Base-by-base conservation (phyloP, 2,113 vertebrate species). In the Pseudorhombus dupliciocellatus region DNA sequence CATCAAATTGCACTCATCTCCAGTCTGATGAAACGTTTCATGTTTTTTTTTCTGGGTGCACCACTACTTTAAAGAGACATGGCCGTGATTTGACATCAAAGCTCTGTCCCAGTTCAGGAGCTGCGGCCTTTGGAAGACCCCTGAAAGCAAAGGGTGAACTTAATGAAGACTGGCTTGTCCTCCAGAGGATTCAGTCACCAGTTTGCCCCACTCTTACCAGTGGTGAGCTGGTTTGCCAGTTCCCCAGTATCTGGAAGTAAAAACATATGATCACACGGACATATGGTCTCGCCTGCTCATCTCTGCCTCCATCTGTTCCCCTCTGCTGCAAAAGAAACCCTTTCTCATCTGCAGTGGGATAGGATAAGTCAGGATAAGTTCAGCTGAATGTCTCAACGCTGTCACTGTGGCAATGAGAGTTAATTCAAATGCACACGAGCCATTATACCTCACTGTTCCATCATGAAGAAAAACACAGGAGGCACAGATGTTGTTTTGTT, bases 251-350 rank as follows among this genome's bases (percentile, higher is more conserved):
- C 20, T 50, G 20, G 46, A n/a, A 8, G 46, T 24, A 62, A 7
- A 7, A 53, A 46, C 20, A 26, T 50, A 58, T 2, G 9, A 21
- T 34, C 22, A 40, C 34, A 7, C n/a, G n/a, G n/a, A n/a, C n/a
- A n/a, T n/a, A n/a, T 34, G 65, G 64, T 71, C 57, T 70, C 57
- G 58, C 48, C 46, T 7, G 14, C 21, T 71, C 20, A n/a, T n/a
- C 3, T 79, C 53, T 60, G 81, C 87, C 63, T 86, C 56, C 18
- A 21, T 64, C 67, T 21, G 24, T 66, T 20, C 20, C 21, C 67
- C 48, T 57, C 59, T 59, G 69, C 46, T 66, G 66, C 62, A 61
- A 16, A 20, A n/a, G 20, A n/a, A 50, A 50, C 46, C 4, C 10
- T 21, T 48, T 20, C 46, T 50, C 46, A 18, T 7, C 46, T 50